Evolutionary conservation across 1,140 invertebrate species (phyloP).

Genomic region (Bactericera cockerelli): DNA sequence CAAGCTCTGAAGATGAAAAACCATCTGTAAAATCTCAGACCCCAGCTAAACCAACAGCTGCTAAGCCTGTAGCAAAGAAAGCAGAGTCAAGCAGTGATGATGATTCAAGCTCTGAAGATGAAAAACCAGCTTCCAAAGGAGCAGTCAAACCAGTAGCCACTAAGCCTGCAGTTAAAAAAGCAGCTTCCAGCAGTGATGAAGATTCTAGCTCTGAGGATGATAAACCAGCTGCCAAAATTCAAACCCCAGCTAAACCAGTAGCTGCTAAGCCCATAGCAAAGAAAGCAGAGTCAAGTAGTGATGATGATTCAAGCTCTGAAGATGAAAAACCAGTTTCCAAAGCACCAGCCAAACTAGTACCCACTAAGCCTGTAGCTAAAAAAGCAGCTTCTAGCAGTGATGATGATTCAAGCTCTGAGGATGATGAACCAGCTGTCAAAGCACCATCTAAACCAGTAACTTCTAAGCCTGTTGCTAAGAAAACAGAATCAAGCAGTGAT

Average conservation of each 20-base stretch:
- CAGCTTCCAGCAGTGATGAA: constrained; percentile 1
- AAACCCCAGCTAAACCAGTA: background rate
- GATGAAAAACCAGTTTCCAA: background rate
- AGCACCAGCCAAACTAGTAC: background rate
- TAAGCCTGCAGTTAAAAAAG: background rate
- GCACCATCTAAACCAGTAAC: background rate
- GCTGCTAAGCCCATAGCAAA: background rate
- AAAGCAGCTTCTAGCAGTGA: constrained; percentile 3
- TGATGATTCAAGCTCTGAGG: constrained; percentile 4
- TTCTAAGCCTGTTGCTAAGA: background rate
- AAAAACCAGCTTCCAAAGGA: background rate
- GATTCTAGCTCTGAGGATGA: background rate
- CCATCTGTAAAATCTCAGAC: background rate
- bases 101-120: constrained; percentile 3
- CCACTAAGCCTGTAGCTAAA: background rate
- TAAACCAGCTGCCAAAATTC: background rate
- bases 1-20: constrained; percentile 7
- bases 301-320: constrained; percentile 3
- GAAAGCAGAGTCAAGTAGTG: constrained; percentile 4
- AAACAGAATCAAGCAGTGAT: constrained; percentile 1
- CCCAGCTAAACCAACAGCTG: background rate
- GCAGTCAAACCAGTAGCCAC: background rate
- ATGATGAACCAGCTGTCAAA: background rate
- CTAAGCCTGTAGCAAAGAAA: background rate
- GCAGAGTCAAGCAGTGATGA: background rate